Evolutionary conservation across 2,888 invertebrate genomes (phyloP).

Genomic region (Drosophila paramelanica): DNA sequence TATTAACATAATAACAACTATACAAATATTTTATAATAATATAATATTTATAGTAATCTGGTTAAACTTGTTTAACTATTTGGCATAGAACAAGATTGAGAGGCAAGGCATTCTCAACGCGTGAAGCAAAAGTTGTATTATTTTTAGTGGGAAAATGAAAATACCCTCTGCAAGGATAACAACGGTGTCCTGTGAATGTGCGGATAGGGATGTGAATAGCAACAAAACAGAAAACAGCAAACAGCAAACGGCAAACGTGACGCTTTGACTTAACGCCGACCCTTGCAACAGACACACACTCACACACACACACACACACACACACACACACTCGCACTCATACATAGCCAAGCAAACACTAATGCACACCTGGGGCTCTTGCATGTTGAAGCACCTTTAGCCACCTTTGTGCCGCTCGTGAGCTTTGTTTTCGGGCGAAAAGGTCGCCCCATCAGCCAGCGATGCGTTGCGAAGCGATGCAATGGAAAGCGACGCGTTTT

Average conservation of each 20-base stretch:
- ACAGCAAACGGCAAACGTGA: slow-evolving; percentile 39
- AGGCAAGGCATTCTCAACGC: too few relatives aligned
- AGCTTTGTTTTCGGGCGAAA: slow-evolving; percentile 43
- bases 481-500: slow-evolving; percentile 22
- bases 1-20: too few relatives aligned
- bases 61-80: too few relatives aligned
- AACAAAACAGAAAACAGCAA: slow-evolving; percentile 32
- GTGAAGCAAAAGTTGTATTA: too few relatives aligned
- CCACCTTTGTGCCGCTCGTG: slow-evolving; percentile 57
- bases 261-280: slow-evolving; percentile 40
- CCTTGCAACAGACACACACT: slow-evolving; percentile 24
- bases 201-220: slow-evolving; percentile 17
- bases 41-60: too few relatives aligned
- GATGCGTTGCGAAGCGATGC: neutral
- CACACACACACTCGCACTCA: slow-evolving; percentile 1
- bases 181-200: neutral
- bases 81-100: too few relatives aligned
- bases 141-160: too few relatives aligned
- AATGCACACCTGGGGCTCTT: slow-evolving; percentile 50
- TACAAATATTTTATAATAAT: too few relatives aligned
- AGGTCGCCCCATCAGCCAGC: slow-evolving; percentile 12
- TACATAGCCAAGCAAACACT: slow-evolving; percentile 12
- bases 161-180: neutral
- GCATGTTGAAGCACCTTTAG: slow-evolving; percentile 56
- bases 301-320: slow-evolving; percentile 8